Evolutionary conservation across 2,888 invertebrate species (phyloP).

Genomic region (Calliopum simillimum): DNA sequence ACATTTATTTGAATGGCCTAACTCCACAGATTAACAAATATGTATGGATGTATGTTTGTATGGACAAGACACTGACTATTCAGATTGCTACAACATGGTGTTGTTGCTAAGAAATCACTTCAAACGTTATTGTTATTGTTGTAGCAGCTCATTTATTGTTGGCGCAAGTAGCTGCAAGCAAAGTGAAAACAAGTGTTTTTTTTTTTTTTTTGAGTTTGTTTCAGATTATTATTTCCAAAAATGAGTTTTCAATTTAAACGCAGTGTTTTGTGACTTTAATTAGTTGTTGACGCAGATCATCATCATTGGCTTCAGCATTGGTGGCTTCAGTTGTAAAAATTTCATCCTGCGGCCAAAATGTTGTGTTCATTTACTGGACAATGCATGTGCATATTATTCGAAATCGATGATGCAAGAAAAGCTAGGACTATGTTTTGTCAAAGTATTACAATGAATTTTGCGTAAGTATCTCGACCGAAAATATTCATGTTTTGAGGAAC

Average conservation of each 20-base stretch:
- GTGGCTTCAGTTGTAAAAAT: neutral
- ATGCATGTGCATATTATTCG: neutral
- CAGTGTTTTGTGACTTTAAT: neutral
- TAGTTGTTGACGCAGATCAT: neutral
- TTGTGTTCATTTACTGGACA: neutral
- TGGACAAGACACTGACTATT: neutral
- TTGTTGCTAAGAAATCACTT: neutral
- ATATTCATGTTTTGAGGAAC: too few species aligned
- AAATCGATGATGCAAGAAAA: too few species aligned
- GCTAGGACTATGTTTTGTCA: too few species aligned
- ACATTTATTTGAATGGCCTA: conserved; percentile 59
- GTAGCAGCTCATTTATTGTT: conserved; percentile 15
- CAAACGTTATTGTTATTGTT: conserved; percentile 20
- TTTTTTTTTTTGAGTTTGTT: neutral
- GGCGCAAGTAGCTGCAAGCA: conserved; percentile 10
- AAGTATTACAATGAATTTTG: too few species aligned
- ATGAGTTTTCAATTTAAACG: conserved; percentile 14
- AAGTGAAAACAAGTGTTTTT: conserved; percentile 21
- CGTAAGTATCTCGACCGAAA: too few species aligned
- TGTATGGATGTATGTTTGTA: too few species aligned
- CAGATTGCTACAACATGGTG: conserved; percentile 9
- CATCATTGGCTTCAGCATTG: neutral
- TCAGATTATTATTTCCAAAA: neutral
- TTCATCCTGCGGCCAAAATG: neutral
- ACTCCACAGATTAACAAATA: conserved; percentile 29